Conservation (phyloP, 2,113 vertebrate species). For the Pangasianodon hypophthalmus region DNA sequence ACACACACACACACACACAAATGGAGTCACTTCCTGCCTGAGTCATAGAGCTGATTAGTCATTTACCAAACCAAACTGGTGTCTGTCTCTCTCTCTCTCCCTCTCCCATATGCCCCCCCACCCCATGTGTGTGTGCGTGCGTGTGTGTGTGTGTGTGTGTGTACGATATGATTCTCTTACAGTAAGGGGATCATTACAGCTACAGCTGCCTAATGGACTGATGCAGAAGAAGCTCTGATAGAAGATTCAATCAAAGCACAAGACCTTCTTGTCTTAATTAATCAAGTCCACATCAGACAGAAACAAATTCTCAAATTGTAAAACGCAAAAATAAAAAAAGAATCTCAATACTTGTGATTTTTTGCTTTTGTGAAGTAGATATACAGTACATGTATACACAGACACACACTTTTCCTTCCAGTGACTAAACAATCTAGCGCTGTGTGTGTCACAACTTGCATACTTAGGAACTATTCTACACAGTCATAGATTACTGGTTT, state of each 20-base stretch:
- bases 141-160: conserved; percentile 8
- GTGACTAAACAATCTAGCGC: neutral
- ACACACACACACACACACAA: conserved; percentile 35
- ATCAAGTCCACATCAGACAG: neutral
- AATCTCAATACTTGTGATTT: neutral
- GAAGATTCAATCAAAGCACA: conserved; percentile 11
- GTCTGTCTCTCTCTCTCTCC: conserved; percentile 3
- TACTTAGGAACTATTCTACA: neutral
- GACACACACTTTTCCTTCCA: neutral
- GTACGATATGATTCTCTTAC: conserved; percentile 25
- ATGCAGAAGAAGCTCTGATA: conserved; percentile 25
- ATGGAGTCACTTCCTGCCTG: conserved; percentile 50
- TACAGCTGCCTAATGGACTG: conserved; percentile 30
- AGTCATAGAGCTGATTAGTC: conserved; percentile 52
- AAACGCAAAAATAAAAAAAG: neutral
- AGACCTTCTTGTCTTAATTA: neutral
- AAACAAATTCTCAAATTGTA: neutral
- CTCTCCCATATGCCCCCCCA: neutral
- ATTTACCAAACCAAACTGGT: conserved; percentile 46
- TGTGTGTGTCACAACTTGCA: neutral
- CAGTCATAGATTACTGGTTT: neutral
- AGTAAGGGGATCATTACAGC: conserved; percentile 42
- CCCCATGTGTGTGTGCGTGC: conserved; percentile 10
- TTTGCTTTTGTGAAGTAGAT: neutral
- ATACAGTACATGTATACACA: neutral